These are phyloP conservation scores for Patella ulyssiponensis DNA, from an alignment of 2,888 invertebrate species.

Conservation along the genomic window DNA sequence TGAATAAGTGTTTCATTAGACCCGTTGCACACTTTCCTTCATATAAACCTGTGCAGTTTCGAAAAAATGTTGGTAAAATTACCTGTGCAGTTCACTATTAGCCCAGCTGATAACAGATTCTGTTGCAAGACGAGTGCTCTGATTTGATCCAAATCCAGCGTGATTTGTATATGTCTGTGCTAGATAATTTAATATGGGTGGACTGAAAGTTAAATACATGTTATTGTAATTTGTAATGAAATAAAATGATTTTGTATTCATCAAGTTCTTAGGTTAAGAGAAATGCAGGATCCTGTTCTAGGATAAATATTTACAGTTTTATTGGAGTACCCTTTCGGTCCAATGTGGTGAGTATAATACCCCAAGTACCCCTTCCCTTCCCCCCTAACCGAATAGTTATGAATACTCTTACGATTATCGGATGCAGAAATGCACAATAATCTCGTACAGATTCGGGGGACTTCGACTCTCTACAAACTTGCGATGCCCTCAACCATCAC, in stretches of 20 bases:
- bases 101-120: constrained; percentile 64
- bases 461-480: no score
- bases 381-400: no score
- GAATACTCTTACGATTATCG: no score
- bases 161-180: constrained; percentile 55
- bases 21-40: no score
- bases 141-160: constrained; percentile 53
- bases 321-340: neutral
- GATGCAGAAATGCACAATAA: no score
- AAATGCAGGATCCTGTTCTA: neutral
- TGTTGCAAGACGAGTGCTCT: constrained; percentile 27
- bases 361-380: no score
- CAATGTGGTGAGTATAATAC: neutral
- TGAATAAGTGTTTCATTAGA: no score
- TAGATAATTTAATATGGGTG: constrained; percentile 61
- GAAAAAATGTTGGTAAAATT: neutral
- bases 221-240: neutral
- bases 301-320: neutral
- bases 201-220: constrained; percentile 48
- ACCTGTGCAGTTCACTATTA: constrained; percentile 62
- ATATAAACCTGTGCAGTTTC: no score
- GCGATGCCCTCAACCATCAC: no score
- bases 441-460: no score
- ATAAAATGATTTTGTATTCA: constrained; percentile 6
- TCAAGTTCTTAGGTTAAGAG: neutral